Evolutionary conservation across 2,113 vertebrate species (phyloP).

Genomic region (Sakesphorus luctuosus): DNA sequence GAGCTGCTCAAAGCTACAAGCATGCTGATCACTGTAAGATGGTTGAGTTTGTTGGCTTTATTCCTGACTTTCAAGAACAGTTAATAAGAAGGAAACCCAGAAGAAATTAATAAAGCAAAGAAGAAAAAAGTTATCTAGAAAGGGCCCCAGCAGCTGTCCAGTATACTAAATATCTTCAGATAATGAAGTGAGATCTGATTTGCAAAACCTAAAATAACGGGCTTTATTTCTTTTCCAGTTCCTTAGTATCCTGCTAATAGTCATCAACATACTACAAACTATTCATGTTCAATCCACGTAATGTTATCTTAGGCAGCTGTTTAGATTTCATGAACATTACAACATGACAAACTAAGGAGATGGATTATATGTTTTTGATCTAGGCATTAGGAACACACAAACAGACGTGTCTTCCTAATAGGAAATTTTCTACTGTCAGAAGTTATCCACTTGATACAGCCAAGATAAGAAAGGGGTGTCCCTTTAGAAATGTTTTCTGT

Average conservation of each 20-base stretch:
- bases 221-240: neutral
- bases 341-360: neutral
- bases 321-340: neutral
- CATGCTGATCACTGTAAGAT: neutral
- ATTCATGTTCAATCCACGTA: neutral
- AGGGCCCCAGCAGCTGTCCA: neutral
- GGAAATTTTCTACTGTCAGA: neutral
- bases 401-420: neutral
- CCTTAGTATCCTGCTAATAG: neutral
- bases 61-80: neutral
- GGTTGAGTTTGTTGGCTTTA: neutral
- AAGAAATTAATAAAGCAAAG: neutral
- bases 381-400: neutral
- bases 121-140: neutral
- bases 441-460: constrained; percentile 6
- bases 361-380: neutral
- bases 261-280: neutral
- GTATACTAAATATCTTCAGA: neutral
- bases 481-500: constrained; percentile 4
- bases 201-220: neutral
- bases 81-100: neutral
- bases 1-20: neutral
- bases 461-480: neutral
- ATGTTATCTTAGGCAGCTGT: constrained; percentile 2
- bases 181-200: neutral